Conservation (phyloP, 2,797 vertebrate genomes). For the Sebastes baramenuke region DNA sequence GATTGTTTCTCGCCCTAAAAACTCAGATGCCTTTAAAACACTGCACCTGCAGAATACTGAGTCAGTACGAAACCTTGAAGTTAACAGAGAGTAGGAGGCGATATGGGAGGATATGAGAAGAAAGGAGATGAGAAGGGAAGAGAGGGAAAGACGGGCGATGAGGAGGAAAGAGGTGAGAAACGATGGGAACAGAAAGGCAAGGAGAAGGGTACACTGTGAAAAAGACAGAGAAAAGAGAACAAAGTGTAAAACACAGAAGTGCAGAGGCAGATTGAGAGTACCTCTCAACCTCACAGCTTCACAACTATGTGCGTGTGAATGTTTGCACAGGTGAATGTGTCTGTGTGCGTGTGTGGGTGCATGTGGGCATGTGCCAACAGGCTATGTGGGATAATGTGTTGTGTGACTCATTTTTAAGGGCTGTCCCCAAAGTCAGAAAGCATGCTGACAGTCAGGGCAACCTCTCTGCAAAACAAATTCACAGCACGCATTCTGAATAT, state of each 20-base stretch:
- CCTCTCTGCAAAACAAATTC: not conserved
- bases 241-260: slow-evolving; percentile 64
- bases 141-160: slow-evolving; percentile 43
- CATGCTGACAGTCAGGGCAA: slow-evolving; percentile 17
- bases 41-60: slow-evolving; percentile 52
- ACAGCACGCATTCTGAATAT: not conserved
- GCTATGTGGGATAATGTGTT: slow-evolving; percentile 34
- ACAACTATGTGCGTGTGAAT: slow-evolving; percentile 31
- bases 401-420: slow-evolving; percentile 41
- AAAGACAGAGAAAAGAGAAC: slow-evolving; percentile 57
- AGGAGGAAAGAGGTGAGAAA: slow-evolving; percentile 55
- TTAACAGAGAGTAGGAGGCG: slow-evolving; percentile 53
- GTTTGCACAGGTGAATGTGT: slow-evolving; percentile 31
- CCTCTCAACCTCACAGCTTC: slow-evolving; percentile 65
- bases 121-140: slow-evolving; percentile 40
- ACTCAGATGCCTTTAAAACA: slow-evolving; percentile 26
- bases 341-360: slow-evolving; percentile 19
- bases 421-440: slow-evolving; percentile 52
- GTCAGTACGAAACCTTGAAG: slow-evolving; percentile 51
- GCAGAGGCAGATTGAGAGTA: slow-evolving; percentile 68
- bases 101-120: slow-evolving; percentile 47
- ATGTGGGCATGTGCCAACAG: slow-evolving; percentile 34
- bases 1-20: slow-evolving; percentile 22
- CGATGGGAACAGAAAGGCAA: slow-evolving; percentile 35
- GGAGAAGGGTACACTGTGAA: slow-evolving; percentile 41